Base-by-base conservation (phyloP, 2,888 invertebrate species). In the Apomyelois bistriatella region DNA sequence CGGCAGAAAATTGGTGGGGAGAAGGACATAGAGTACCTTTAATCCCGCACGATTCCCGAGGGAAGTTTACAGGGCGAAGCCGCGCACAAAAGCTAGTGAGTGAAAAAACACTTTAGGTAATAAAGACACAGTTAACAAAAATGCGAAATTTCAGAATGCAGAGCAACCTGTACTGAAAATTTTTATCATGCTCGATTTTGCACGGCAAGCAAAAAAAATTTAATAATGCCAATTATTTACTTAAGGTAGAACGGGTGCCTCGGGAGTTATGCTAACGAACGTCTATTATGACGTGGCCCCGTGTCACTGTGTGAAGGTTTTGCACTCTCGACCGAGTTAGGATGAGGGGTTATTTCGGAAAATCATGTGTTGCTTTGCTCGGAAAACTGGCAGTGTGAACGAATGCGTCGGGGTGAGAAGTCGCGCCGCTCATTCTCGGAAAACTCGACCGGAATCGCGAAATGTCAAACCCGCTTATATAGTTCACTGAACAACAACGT, bases 271-370 rank as follows among this genome's bases (percentile, higher is more conserved):
- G 82, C 79, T 87, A 87, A 87, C 85, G 88, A 86, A 85, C 82
- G 77, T 76, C 79, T 81, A 87, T 87, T 86, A 87, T 89, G 79
- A 79, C 71, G 74, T 74, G 74, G 79, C 79, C 81, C 72, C 76
- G 83, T 86, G 88, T 88, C 85, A 89, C 83, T 86, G 85, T 89
- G 89, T 87, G 86, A 89, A 89, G 89, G 88, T 88, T 89, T 79
- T 76, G 78, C 85, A 82, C 86, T 83, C 84, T 82, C 87, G 86
- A 86, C 88, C 88, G 88, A 87, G 79, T 85, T 84, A 77, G 71
- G 70, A 65, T 71, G 63, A 67, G 78, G 83, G 85, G 82, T 79
- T 83, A 85, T 79, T 82, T 81, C 74, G 68, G 83, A 76, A 82
- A 82, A 84, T 83, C 85, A 85, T 85, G 82, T 86, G 85, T 86